These are phyloP conservation scores for Indicator indicator DNA, from an alignment of 2,113 vertebrate genomes.

Conservation along the genomic window DNA sequence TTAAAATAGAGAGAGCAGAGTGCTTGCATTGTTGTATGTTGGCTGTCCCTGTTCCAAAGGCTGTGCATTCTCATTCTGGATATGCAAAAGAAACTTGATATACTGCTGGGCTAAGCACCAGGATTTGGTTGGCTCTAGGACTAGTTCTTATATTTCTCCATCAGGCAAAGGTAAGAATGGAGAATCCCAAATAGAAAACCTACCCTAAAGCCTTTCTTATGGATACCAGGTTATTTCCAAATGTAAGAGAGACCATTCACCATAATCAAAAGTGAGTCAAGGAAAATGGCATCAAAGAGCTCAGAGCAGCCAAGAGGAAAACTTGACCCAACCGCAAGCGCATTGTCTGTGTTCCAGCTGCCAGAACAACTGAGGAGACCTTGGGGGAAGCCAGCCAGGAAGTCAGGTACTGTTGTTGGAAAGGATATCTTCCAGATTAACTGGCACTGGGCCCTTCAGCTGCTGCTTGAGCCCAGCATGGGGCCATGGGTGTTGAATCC, in stretches of 20 bases:
- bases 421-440: constrained; percentile 30
- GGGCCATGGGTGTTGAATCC: constrained; percentile 36
- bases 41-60: constrained; percentile 30
- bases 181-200: constrained; percentile 52
- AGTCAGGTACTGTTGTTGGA: constrained; percentile 66
- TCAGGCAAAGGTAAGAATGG: neutral
- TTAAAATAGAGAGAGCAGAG: constrained; percentile 50
- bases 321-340: constrained; percentile 50
- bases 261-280: constrained; percentile 57
- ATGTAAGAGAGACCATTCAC: constrained; percentile 53
- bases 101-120: constrained; percentile 55
- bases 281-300: constrained; percentile 63
- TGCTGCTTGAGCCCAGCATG: neutral
- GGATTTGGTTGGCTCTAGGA: constrained; percentile 54
- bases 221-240: constrained; percentile 66
- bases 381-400: neutral
- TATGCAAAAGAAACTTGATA: constrained; percentile 56
- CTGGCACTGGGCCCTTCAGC: constrained; percentile 62
- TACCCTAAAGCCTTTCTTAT: constrained; percentile 54
- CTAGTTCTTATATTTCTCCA: constrained; percentile 61
- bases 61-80: constrained; percentile 53
- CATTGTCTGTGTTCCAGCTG: constrained; percentile 43
- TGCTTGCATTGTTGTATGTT: constrained; percentile 9
- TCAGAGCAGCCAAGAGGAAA: constrained; percentile 53
- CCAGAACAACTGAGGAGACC: constrained; percentile 20